These are phyloP conservation scores for Zophobas morio DNA, from an alignment of 1,140 invertebrate genomes.

Conservation along the genomic window DNA sequence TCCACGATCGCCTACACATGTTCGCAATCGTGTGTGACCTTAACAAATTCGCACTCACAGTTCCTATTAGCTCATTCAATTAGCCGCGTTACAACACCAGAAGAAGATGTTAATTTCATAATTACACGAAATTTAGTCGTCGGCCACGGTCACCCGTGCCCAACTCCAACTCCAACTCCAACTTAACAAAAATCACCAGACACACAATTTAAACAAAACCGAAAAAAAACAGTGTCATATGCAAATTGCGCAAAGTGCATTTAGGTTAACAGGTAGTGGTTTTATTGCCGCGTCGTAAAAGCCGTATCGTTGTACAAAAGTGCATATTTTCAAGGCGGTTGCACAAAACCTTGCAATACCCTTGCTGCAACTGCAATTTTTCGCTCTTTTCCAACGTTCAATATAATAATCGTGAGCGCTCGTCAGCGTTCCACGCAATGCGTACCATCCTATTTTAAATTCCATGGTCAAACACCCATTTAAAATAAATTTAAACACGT, in stretches of 20 bases:
- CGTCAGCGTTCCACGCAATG: conserved; percentile 19
- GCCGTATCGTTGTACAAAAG: neutral
- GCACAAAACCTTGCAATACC: no score
- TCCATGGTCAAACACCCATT: conserved; percentile 20
- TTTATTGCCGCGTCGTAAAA: conserved; percentile 6
- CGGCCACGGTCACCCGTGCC: no score
- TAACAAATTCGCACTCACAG: conserved; percentile 33
- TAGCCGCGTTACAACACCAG: neutral
- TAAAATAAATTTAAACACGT: conserved; percentile 11
- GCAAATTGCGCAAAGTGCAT: conserved; percentile 26
- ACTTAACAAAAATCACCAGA: neutral
- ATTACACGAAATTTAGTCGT: neutral
- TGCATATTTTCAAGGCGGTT: neutral
- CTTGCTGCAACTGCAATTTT: no score
- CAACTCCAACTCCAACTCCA: neutral
- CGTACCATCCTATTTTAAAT: conserved; percentile 27
- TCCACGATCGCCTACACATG: neutral
- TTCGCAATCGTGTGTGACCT: neutral
- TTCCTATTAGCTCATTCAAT: conserved; percentile 27
- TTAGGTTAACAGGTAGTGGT: conserved; percentile 15
- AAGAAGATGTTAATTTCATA: conserved; percentile 28
- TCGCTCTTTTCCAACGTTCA: no score
- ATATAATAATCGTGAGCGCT: neutral
- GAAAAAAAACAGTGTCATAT: conserved; percentile 37
- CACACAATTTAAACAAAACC: neutral